These are phyloP conservation scores for Sebastolobus altivelis DNA, from an alignment of 2,797 vertebrate species.

Conservation along the genomic window DNA sequence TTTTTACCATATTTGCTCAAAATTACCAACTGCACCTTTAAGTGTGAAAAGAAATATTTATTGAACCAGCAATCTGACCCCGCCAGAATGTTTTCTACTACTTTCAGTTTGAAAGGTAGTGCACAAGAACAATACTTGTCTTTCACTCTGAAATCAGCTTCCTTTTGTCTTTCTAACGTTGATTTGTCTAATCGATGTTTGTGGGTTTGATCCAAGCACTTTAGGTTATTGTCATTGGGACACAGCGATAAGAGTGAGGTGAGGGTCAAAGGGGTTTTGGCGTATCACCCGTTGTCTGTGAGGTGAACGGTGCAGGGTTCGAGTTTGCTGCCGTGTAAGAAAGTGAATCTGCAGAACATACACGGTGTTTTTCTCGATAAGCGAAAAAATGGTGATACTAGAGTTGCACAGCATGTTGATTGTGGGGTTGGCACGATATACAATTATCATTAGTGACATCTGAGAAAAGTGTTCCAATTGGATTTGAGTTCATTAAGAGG, in stretches of 20 bases:
- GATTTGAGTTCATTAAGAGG: conserved; percentile 7
- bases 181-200: not conserved
- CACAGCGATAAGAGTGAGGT: conserved; percentile 60
- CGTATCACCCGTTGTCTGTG: conserved; percentile 54
- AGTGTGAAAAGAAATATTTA: not conserved
- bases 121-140: not conserved
- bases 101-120: conserved; percentile 17
- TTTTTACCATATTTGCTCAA: no score
- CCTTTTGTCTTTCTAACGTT: not conserved
- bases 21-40: no score
- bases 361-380: conserved; percentile 37
- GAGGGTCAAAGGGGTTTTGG: conserved; percentile 24
- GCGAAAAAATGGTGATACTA: conserved; percentile 20
- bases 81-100: not conserved
- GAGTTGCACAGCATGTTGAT: conserved; percentile 11
- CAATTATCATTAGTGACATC: not conserved
- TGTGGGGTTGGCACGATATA: conserved; percentile 75
- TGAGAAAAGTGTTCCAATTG: not conserved
- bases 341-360: conserved; percentile 45
- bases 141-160: not conserved
- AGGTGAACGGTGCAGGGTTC: conserved; percentile 45
- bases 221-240: conserved; percentile 68
- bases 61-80: not conserved
- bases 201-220: not conserved
- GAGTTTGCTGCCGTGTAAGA: conserved; percentile 24